Percentiles rank a stretch among this genome's conserved stretches.
Conservation (phyloP, 2,113 vertebrate genomes). For the Coryphaenoides rupestris region DNA sequence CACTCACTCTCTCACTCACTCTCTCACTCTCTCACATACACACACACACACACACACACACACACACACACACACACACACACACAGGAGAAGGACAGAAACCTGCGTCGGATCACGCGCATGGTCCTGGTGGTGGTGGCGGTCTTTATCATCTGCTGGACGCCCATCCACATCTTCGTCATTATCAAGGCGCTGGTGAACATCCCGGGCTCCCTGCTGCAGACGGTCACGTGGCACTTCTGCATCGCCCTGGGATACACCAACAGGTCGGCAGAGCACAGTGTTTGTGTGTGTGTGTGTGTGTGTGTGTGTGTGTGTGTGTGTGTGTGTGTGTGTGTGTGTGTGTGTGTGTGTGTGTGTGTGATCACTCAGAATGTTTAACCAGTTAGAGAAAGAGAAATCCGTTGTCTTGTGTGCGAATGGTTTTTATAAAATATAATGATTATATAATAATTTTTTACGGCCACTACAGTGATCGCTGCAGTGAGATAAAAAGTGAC, state of each 20-base stretch:
- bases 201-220: slow-evolving; percentile 89
- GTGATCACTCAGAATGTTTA: too few relatives aligned
- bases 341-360: too few relatives aligned
- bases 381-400: too few relatives aligned
- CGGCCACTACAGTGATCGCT: too few relatives aligned
- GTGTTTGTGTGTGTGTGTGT: too few relatives aligned
- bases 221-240: slow-evolving; percentile 97
- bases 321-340: too few relatives aligned
- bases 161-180: slow-evolving; percentile 96
- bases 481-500: too few relatives aligned
- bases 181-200: slow-evolving; percentile 92
- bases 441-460: too few relatives aligned
- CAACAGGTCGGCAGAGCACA: slow-evolving; percentile 79
- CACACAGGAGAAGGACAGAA: slow-evolving; percentile 88
- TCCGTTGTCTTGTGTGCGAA: too few relatives aligned
- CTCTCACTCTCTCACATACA: neutral
- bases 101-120: slow-evolving; percentile 92
- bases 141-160: slow-evolving; percentile 98
- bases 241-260: slow-evolving; percentile 97
- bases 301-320: too few relatives aligned
- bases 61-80: neutral
- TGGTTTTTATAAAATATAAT: too few relatives aligned
- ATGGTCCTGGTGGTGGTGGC: slow-evolving; percentile 98
- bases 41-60: neutral
- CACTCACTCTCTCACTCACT: neutral